Base-by-base conservation (phyloP, 2,888 invertebrate genomes). In the Ectemnius continuus region DNA sequence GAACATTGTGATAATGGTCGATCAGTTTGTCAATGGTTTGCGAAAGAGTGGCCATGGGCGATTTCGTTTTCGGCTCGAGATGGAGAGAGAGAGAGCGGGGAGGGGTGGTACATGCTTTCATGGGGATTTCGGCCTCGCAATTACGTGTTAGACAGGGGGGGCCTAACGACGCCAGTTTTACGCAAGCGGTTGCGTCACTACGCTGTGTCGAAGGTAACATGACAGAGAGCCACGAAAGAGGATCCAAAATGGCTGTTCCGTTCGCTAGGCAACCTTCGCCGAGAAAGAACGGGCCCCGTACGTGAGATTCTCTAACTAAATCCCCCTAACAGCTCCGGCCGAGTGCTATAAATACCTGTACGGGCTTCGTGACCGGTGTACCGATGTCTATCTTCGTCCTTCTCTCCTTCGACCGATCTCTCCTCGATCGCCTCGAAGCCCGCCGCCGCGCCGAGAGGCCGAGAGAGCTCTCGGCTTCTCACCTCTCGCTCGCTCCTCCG, bases 341-440 rank as follows among this genome's bases (percentile, higher is more conserved):
- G 78, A 82, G 80, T 81, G 88, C 87, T 88, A 88, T 88, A 88
- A 88, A 88, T 88, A 88, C 86, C 83, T 79, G 79, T 82, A 80
- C 83, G 78, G 68, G 79, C 86, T 81, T 81, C 87, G 87, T 87
- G 88, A 87, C 82, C 83, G 78, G 84, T 77, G 83, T 88, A 85
- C 87, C 80, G 81, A 87, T 79, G 68, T 57, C 70, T 70, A 68
- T 61, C 36, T 75, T 68, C 73, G 58, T 74, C 70, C 69, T 28
- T 56, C 58, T 70, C 36, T 52, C 61, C 47, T 28, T 47, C 45
- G 47, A 20, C 52, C 14, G 36, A 8, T 46, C 23, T 61, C 20
- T 58, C 20, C 61, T 67, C 61, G 45, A 16, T 28, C 46, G 14
- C 18, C 28, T 20, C 60, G 47, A 45, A 47, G 16, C 47, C 52